phyloP scores from a whole-genome alignment of 2,113 vertebrate species.

The Alouatta palliata region DNA sequence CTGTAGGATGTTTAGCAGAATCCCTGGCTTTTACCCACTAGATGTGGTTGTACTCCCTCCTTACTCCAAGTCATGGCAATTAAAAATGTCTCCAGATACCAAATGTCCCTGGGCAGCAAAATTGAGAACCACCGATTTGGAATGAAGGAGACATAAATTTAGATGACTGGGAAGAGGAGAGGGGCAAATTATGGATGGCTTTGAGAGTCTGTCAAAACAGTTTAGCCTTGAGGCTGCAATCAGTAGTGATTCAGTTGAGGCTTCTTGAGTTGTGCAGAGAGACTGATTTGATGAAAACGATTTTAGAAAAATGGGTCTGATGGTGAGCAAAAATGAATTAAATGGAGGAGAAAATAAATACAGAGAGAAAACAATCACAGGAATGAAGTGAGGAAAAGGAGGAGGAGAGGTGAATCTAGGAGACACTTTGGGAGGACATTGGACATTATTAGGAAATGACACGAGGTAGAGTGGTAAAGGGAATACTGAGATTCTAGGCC shows the following conservation, averaged over 20 bases:
- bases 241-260: neutral
- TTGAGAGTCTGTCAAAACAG: neutral
- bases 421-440: neutral
- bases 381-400: neutral
- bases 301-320: constrained; percentile 12
- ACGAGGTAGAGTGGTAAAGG: neutral
- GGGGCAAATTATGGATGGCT: neutral
- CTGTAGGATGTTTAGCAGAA: neutral
- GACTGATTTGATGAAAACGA: neutral
- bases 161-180: neutral
- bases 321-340: neutral
- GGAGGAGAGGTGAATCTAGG: neutral
- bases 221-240: neutral
- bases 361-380: neutral
- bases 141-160: neutral
- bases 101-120: neutral
- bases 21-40: neutral
- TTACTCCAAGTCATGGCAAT: neutral
- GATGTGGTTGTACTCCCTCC: neutral
- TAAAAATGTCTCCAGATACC: neutral
- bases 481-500: neutral
- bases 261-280: neutral
- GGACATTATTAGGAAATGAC: neutral
- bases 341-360: neutral
- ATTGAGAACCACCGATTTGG: neutral